Evolutionary conservation across 2,113 vertebrate genomes (phyloP), one percentile per base, ranked within the genome.

Genomic region (Larimichthys polyactis): DNA sequence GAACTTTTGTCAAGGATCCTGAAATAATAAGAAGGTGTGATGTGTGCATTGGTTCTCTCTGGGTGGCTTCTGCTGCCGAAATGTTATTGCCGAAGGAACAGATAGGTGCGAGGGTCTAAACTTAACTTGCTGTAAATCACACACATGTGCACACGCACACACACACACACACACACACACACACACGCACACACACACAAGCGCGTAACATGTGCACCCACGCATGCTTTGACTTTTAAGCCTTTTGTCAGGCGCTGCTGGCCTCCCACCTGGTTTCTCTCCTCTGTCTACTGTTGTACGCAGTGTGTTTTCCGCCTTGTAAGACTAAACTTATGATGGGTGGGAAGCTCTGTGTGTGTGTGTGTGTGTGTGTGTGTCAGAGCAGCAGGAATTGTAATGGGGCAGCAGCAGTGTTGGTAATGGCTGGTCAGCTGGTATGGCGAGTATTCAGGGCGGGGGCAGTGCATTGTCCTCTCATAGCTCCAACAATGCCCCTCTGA

Each of bases 401-500:
- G 70, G 79, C 74, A 86, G 89, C 74, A 86, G 89, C 84, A 81
- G 90, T 84, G 90, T 87, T 76, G 86, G 90, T 92, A 91, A 92
- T 94, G 88, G 90, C 82, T 92, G 92, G 91, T 92, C 93, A 94
- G 92, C 93, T 93, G 93, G 93, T 93, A 93, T 93, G 92, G 92
- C 87, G 92, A 91, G 90, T 90, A 93, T 93, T 94, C 90, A 86
- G 90, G 89, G 92, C 73, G 90, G 93, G 91, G 93, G 93, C 86
- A 87, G 84, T 77, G 91, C 90, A 93, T 94, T 94, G 93, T 94
- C 92, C 90, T 93, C 93, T 94, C 92, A 93, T 92, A 65, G 87
- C 87, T 90, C 78, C 87, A 94, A 93, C 93, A 94, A 94, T 93
- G 91, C 78, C 91, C 91, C 89, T 91, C 90, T 92, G 90, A 94